These are phyloP conservation scores for Myodes glareolus DNA, from an alignment of 2,113 vertebrate genomes.

Conservation along the genomic window DNA sequence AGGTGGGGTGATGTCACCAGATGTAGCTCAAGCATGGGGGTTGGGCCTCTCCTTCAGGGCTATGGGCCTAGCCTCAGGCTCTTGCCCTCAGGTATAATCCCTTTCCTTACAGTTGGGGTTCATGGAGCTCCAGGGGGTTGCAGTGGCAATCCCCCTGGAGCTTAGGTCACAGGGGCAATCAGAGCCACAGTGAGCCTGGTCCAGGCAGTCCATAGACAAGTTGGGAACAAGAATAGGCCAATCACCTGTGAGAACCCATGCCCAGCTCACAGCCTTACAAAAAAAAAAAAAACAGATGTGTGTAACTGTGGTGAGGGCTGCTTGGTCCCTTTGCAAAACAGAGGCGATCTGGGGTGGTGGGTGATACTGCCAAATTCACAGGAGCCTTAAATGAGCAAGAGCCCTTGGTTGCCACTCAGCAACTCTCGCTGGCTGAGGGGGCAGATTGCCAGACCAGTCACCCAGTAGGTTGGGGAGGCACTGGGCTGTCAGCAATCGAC, in stretches of 20 bases:
- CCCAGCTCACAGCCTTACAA: neutral
- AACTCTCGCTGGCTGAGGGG: neutral
- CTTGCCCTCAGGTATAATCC: neutral
- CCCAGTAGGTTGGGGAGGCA: neutral
- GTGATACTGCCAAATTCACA: neutral
- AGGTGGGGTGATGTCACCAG: slow-evolving; percentile 69
- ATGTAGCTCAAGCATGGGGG: slow-evolving; percentile 49
- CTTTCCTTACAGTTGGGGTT: neutral
- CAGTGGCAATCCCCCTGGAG: neutral
- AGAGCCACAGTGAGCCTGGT: neutral
- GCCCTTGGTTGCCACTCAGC: neutral
- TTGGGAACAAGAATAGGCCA: neutral
- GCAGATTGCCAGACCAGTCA: neutral
- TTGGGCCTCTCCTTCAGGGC: slow-evolving; percentile 48
- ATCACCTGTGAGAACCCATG: neutral
- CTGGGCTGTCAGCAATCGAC: neutral
- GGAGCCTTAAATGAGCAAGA: neutral
- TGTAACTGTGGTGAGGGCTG: neutral
- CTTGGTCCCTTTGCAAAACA: neutral
- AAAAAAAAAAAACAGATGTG: neutral
- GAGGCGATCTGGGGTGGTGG: neutral
- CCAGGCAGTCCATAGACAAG: neutral
- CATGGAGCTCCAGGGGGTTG: neutral
- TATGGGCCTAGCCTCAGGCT: neutral
- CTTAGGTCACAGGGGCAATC: neutral